Conservation (phyloP, 1,140 invertebrate genomes). For the Pteromalus puparum region DNA sequence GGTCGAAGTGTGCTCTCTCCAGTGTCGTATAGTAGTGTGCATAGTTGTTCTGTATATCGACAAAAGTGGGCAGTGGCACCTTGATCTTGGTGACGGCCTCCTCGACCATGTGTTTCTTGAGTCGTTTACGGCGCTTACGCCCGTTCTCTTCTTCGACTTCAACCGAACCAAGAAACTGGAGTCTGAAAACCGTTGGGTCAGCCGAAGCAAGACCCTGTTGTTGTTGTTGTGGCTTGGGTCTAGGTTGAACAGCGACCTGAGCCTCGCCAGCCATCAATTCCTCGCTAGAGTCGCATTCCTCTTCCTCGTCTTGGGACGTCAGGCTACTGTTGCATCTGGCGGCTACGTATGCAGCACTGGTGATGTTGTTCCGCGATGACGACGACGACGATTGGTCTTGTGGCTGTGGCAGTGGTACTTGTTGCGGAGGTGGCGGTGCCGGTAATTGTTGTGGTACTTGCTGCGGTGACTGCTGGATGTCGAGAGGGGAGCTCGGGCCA, state of each 20-base stretch:
- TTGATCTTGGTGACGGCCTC: constrained; percentile 98
- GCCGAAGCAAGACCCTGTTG: not conserved
- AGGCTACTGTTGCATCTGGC: constrained; percentile 65
- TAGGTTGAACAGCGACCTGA: not conserved
- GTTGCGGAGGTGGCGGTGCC: not conserved
- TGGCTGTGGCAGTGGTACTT: constrained; percentile 2
- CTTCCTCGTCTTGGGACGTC: constrained; percentile 71
- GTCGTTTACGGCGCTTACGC: constrained; percentile 82
- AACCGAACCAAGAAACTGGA: constrained; percentile 88
- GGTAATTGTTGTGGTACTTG: constrained; percentile 3
- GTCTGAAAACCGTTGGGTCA: constrained; percentile 81
- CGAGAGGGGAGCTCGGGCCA: not conserved
- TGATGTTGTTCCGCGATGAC: not conserved
- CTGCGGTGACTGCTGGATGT: not conserved
- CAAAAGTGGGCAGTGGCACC: constrained; percentile 76
- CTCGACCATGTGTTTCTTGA: constrained; percentile 95
- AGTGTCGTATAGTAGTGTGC: not conserved
- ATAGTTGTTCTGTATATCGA: not conserved
- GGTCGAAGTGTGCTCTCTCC: not conserved
- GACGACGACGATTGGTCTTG: not conserved
- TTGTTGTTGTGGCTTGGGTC: not conserved
- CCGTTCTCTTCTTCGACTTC: constrained; percentile 88
- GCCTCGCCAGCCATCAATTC: constrained; percentile 69
- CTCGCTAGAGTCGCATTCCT: constrained; percentile 74
- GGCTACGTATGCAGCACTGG: not conserved